Evolutionary conservation across 2,113 vertebrate species (phyloP).

Genomic region (Oxyruncus cristatus): DNA sequence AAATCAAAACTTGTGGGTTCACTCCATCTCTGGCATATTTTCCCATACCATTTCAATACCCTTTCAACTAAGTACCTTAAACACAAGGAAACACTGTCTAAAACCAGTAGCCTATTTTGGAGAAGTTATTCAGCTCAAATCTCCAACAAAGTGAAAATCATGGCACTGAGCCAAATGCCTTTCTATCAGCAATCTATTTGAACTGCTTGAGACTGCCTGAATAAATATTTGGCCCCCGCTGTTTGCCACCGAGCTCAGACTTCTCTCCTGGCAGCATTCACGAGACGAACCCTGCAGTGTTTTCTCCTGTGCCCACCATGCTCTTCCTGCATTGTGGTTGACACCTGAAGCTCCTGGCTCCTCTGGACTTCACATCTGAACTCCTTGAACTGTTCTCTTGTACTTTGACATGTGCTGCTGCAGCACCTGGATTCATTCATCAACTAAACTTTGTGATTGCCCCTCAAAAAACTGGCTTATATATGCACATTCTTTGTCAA

Average conservation of each 20-base stretch:
- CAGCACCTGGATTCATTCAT: background rate
- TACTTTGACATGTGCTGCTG: background rate
- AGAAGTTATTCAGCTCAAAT: background rate
- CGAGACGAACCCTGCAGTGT: fast-evolving
- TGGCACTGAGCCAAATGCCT: background rate
- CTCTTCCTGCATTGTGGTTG: background rate
- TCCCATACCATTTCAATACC: background rate
- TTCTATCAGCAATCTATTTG: background rate
- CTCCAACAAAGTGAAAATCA: background rate
- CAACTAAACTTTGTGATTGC: background rate
- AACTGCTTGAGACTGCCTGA: background rate
- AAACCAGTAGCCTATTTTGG: background rate
- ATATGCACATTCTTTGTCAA: background rate
- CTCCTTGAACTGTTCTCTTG: background rate
- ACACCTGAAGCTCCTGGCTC: background rate
- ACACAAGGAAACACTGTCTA: conserved; percentile 1
- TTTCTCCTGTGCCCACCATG: background rate
- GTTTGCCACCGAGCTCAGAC: background rate
- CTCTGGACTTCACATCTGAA: background rate
- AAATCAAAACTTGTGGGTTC: background rate
- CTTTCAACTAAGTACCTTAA: background rate
- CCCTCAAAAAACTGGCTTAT: background rate
- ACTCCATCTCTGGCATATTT: background rate
- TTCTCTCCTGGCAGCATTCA: background rate
- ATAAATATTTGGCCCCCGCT: conserved; percentile 1